A percentile compares a stretch with the other conserved stretches of the same genome.
These are phyloP conservation scores for Pseudoips prasinana DNA, from an alignment of 2,888 invertebrate species.

Conservation along the genomic window DNA sequence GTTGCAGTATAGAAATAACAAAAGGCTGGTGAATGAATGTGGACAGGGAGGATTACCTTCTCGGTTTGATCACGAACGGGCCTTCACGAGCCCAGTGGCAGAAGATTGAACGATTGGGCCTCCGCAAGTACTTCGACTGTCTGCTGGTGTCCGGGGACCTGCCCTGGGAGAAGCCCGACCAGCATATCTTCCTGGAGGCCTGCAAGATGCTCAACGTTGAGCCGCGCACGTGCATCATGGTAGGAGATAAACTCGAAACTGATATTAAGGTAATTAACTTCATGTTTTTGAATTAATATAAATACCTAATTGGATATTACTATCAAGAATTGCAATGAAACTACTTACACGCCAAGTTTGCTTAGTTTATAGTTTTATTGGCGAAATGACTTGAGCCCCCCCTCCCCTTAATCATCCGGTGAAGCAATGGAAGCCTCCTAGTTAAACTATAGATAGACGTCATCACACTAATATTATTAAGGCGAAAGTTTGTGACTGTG, in stretches of 20 bases:
- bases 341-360: too few species aligned
- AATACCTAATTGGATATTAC: too few species aligned
- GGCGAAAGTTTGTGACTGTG: too few species aligned
- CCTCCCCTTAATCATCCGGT: too few species aligned
- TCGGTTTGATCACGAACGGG: slow-evolving; percentile 93
- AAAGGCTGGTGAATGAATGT: slow-evolving; percentile 73
- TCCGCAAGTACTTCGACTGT: slow-evolving; percentile 89
- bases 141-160: slow-evolving; percentile 92
- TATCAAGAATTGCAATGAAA: not conserved
- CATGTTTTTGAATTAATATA: too few species aligned
- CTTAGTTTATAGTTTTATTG: too few species aligned
- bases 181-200: slow-evolving; percentile 90
- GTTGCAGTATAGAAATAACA: slow-evolving; percentile 73
- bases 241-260: slow-evolving; percentile 93
- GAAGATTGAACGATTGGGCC: slow-evolving; percentile 87
- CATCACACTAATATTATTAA: too few species aligned
- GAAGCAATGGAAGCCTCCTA: too few species aligned
- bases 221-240: slow-evolving; percentile 90
- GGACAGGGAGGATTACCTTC: slow-evolving; percentile 86
- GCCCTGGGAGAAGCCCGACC: slow-evolving; percentile 93
- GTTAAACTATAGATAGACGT: too few species aligned
- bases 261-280: slow-evolving; percentile 85
- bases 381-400: too few species aligned
- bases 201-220: slow-evolving; percentile 88
- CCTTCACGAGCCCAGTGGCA: slow-evolving; percentile 94